Percentiles rank a stretch among this genome's conserved stretches.
Conservation (phyloP, 2,888 invertebrate species). For the Acronicta leporina region DNA sequence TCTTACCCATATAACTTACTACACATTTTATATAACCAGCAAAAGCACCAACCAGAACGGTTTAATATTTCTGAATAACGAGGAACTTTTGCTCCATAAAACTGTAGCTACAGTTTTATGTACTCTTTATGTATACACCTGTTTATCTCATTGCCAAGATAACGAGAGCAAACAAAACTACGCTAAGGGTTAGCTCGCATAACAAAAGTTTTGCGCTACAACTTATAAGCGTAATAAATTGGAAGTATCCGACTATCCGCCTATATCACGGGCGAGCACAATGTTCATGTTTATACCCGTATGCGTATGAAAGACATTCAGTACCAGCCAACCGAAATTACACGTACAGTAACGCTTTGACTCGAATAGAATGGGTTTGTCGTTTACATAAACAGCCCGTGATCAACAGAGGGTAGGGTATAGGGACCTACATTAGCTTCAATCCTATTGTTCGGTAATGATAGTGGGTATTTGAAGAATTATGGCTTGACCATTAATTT, state of each 20-base stretch:
- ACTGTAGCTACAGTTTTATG: conserved; percentile 16
- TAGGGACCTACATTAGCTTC: conserved; percentile 6
- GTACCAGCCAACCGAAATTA: conserved; percentile 36
- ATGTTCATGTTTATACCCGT: conserved; percentile 48
- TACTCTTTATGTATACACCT: conserved; percentile 8
- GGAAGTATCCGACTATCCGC: conserved; percentile 38
- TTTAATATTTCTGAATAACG: conserved; percentile 12
- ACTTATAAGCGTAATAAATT: conserved; percentile 52
- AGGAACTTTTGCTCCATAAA: conserved; percentile 18
- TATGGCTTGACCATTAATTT: not conserved
- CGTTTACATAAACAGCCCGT: conserved; percentile 36
- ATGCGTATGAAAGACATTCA: conserved; percentile 49
- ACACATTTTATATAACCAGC: conserved; percentile 13
- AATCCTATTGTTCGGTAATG: conserved; percentile 2
- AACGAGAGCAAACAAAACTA: conserved; percentile 38
- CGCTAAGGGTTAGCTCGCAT: conserved; percentile 33
- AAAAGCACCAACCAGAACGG: conserved; percentile 5
- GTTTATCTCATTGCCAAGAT: conserved; percentile 36
- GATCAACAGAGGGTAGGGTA: conserved; percentile 12
- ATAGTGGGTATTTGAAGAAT: not conserved
- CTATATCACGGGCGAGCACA: conserved; percentile 35
- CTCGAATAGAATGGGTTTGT: conserved; percentile 29
- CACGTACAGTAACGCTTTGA: conserved; percentile 29
- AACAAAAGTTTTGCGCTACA: conserved; percentile 46
- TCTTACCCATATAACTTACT: not conserved